Conservation (phyloP, 2,113 vertebrate genomes). For the Platichthys stellatus region DNA sequence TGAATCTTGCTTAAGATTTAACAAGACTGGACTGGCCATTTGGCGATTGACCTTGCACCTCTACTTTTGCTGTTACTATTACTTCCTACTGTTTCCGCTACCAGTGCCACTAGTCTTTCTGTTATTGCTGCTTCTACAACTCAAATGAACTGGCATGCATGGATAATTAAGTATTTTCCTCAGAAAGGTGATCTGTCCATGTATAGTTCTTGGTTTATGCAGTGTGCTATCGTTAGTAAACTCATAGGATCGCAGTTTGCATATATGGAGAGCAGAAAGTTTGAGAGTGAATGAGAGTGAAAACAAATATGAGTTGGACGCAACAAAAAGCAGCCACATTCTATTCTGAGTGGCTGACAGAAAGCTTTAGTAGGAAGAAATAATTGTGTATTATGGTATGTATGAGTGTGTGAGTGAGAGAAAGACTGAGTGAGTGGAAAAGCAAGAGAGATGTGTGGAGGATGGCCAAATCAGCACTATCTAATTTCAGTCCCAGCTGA, state of each 20-base stretch:
- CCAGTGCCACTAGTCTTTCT: background rate
- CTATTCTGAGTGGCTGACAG: conserved; percentile 56
- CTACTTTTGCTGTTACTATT: too few relatives aligned
- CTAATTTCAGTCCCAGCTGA: conserved; percentile 51
- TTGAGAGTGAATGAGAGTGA: conserved; percentile 15
- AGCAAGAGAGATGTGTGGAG: background rate
- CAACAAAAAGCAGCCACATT: conserved; percentile 22
- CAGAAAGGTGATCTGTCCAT: background rate
- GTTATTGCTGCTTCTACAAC: background rate
- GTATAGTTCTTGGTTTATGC: background rate
- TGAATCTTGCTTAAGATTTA: too few relatives aligned
- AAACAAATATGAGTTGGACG: conserved; percentile 44
- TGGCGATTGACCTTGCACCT: too few relatives aligned
- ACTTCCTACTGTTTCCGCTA: background rate
- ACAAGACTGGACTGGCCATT: too few relatives aligned
- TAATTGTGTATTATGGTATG: conserved; percentile 22
- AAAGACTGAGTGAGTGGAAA: background rate
- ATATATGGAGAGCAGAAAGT: conserved; percentile 15
- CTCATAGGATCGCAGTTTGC: conserved; percentile 22
- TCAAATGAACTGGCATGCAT: background rate
- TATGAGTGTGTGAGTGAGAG: conserved; percentile 13
- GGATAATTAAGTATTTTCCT: background rate
- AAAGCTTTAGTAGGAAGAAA: conserved; percentile 42
- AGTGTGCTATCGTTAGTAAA: conserved; percentile 25
- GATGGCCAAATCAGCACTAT: conserved; percentile 24